phyloP scores from a whole-genome alignment of 2,888 invertebrate species.

The Trichogramma dendrolimi region DNA sequence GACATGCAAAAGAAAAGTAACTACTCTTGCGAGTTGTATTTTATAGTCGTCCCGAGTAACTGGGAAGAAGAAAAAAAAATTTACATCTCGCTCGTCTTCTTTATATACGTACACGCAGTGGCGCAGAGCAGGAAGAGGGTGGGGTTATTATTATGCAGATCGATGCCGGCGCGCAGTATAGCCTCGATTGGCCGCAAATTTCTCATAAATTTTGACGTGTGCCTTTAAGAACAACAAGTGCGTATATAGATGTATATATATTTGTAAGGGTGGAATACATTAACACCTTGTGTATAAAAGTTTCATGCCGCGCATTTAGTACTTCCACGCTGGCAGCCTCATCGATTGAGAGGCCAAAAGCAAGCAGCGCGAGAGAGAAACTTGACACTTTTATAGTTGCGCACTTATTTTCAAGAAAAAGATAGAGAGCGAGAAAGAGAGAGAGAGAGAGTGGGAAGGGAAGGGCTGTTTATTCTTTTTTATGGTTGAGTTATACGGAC shows the following conservation, averaged over 20 bases:
- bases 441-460: not conserved
- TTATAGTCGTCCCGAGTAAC: not conserved
- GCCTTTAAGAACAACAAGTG: slow-evolving; percentile 1
- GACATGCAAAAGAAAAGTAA: slow-evolving; percentile 18
- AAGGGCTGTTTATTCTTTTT: too few relatives aligned
- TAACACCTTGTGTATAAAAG: slow-evolving; percentile 17
- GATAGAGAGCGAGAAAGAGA: not conserved
- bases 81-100: slow-evolving; percentile 36
- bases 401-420: too few relatives aligned
- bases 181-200: slow-evolving; percentile 38
- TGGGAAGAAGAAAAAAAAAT: slow-evolving; percentile 30
- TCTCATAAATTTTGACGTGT: slow-evolving; percentile 33
- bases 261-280: slow-evolving; percentile 22
- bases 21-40: too few relatives aligned
- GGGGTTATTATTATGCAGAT: slow-evolving; percentile 36
- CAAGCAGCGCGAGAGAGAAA: too few relatives aligned
- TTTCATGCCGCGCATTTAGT: slow-evolving; percentile 10
- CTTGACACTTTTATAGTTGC: too few relatives aligned
- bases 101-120: slow-evolving; percentile 19
- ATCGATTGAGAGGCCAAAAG: too few relatives aligned
- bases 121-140: not conserved
- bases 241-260: slow-evolving; percentile 4
- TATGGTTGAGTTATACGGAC: too few relatives aligned
- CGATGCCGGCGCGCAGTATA: slow-evolving; percentile 28
- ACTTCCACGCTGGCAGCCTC: too few relatives aligned